These are phyloP conservation scores for Ichneumoninae sp. DNA, from an alignment of 2,888 invertebrate genomes.

Conservation along the genomic window DNA sequence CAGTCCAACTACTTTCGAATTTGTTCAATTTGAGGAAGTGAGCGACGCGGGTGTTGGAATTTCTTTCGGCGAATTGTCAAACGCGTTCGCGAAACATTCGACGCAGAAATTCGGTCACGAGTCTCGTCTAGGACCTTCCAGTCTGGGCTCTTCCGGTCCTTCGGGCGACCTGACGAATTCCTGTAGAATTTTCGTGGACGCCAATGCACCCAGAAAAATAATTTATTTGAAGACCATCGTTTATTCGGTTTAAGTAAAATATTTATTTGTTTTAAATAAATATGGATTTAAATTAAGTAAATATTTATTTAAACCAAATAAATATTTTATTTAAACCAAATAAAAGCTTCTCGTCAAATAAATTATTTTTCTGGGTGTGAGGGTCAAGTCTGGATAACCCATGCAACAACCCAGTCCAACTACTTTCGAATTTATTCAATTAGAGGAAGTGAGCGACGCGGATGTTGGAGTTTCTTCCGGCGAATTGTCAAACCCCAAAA, in stretches of 20 bases:
- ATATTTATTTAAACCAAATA: too few relatives aligned
- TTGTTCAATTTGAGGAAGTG: conserved; percentile 16
- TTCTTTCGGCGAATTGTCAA: background rate
- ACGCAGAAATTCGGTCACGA: background rate
- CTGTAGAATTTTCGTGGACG: too few relatives aligned
- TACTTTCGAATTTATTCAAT: conserved; percentile 49
- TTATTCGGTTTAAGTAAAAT: too few relatives aligned
- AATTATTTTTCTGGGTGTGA: too few relatives aligned
- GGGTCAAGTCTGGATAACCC: conserved; percentile 36
- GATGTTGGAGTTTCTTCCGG: background rate
- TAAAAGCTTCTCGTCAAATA: too few relatives aligned
- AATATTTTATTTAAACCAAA: too few relatives aligned
- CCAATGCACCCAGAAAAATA: too few relatives aligned
- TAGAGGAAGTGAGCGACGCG: background rate
- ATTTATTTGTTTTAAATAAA: too few relatives aligned
- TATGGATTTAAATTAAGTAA: too few relatives aligned
- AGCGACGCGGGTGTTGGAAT: background rate
- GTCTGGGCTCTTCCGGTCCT: background rate
- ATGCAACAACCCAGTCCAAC: conserved; percentile 29
- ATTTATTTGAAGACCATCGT: too few relatives aligned
- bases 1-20: conserved; percentile 43
- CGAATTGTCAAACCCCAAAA: background rate
- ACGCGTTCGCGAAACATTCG: background rate
- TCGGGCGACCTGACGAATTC: too few relatives aligned
- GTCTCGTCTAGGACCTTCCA: too few relatives aligned